These are phyloP conservation scores for Hormaphis cornu DNA, from an alignment of 1,140 invertebrate species.

Conservation along the genomic window DNA sequence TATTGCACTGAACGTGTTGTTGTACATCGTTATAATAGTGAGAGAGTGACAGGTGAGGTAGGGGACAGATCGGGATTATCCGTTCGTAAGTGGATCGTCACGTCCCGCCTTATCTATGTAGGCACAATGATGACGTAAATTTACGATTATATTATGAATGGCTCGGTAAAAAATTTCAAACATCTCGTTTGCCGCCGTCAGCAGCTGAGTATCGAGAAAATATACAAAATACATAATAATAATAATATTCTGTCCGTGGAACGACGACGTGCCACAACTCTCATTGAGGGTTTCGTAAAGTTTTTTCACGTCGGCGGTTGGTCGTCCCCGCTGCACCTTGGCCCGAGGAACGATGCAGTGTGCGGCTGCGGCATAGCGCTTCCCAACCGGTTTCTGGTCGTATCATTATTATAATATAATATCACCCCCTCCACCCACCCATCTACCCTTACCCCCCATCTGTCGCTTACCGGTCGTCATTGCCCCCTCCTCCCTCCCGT, in stretches of 20 bases:
- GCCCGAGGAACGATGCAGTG: not conserved
- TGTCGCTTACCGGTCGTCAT: not conserved
- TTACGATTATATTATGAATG: constrained; percentile 22
- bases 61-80: not conserved
- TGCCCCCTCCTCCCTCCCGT: not conserved
- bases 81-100: constrained; percentile 12
- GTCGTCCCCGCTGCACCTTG: not conserved
- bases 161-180: constrained; percentile 14
- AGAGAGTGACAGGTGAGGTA: not conserved
- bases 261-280: too few species aligned
- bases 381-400: constrained; percentile 24
- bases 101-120: constrained; percentile 14
- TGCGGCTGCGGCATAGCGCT: not conserved
- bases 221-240: too few species aligned
- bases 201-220: not conserved
- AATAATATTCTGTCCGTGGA: too few species aligned
- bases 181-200: not conserved
- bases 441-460: not conserved
- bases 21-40: not conserved
- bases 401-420: too few species aligned
- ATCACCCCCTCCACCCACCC: not conserved
- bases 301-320: not conserved
- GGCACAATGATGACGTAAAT: too few species aligned
- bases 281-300: constrained; percentile 17
- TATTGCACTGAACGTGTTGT: too few species aligned